Base-by-base conservation (phyloP, 2,888 invertebrate species). In the Apeira syringaria region DNA sequence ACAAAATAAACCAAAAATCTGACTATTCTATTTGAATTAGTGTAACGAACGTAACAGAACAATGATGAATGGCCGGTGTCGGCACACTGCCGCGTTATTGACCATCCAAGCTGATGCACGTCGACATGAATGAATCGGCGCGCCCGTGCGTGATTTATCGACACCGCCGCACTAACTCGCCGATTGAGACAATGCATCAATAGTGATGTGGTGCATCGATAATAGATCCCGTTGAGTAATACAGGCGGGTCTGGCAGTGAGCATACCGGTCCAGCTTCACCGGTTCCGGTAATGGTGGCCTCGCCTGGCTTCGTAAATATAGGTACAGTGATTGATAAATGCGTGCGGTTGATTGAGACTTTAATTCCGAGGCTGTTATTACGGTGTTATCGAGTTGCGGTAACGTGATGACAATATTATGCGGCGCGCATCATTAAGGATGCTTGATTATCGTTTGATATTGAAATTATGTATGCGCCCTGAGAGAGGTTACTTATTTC, bases 321-420 rank as follows among this genome's bases (percentile, higher is more conserved):
- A 61, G 58, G 56, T 59, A 52, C 53, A 41, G 59, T 74, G 74
- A 76, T 76, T 81, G 78, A 81, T 80, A 79, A 77, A 74, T 64
- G 68, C 66, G 55, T 55, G 58, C 58, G 48, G 59, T 64, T 71
- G 80, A 81, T 82, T 81, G 79, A 81, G 80, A 79, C 74, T 68
- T 80, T 65, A 72, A 76, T 75, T 69, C 71, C 47, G 20, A 45
- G 35, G 53, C 50, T 48, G 60, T 66, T 70, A 73, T 75, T 72
- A 74, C 65, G 48, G 62, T 63, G 74, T 69, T 80, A 76, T 74
- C 78, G 60, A 55, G 59, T 66, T 60, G 57, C 59, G 56, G 53
- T 39, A 55, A 63, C 54, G 50, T 63, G 71, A 72, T 68, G 74
- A 72, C 71, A 66, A 68, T 69, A 74, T 73, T 74, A 73, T 70